Base-by-base conservation (phyloP, 2,888 invertebrate genomes). In the Melipona bicolor region DNA sequence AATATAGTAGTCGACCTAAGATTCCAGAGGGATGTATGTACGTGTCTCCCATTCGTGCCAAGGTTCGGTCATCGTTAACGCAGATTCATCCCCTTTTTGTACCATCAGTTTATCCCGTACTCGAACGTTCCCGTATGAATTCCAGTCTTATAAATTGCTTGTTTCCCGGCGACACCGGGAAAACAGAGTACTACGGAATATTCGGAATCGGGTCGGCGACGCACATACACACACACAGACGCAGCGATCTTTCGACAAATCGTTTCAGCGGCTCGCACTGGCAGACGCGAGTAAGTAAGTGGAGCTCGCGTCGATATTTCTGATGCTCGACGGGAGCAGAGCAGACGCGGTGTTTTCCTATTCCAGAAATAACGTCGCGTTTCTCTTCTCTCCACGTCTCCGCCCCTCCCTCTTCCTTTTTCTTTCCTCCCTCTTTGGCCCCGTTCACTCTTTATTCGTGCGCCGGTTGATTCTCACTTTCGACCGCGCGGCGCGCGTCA, bases 361-460 rank as follows among this genome's bases (percentile, higher is more conserved):
- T 76, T 81, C 90, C 83, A 76, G 77, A 84, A 89, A 89, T 89
- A 89, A 90, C 82, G 73, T 54, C 32, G 50, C 77, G 67, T 72
- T 13, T 50, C 43, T 52, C 43, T 49, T 32, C 59, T 54, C 61
- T 54, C 61, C 56, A 17, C 43, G 1, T 5, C 19, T 6, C 27
- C 27, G 4, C 54, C 19, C 43, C 21, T 71, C 0, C n/a, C n/a
- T 13, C 43, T 54, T 69, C 54, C 61, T 61, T 72, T 24, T 65
- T 50, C 71, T n/a, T 13, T 49, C 21, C 71, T 62, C n/a, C 21
- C 6, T 21, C 52, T 62, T 59, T 68, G 69, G 61, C 62, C 76
- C 50, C 50, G 50, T 70, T 59, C 79, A 32, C 56, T 56, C 49
- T 54, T 27, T 72, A 62, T 67, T 81, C 62, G 62, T 56, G 82